Conservation (phyloP, 2,113 vertebrate genomes). For the Chauna torquata region DNA sequence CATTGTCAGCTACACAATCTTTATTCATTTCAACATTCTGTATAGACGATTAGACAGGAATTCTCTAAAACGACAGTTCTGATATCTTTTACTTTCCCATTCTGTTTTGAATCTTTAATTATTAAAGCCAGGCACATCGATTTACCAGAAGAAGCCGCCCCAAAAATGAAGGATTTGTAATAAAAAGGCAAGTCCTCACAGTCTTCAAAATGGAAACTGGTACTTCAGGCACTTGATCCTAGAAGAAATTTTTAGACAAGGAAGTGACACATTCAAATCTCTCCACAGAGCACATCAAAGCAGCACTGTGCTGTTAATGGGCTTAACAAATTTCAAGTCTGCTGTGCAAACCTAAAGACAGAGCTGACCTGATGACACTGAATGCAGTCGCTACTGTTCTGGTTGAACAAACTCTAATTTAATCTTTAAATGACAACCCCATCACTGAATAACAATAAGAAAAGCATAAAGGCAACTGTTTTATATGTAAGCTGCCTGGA, state of each 20-base stretch:
- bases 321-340: background rate
- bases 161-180: background rate
- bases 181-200: background rate
- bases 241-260: background rate
- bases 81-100: background rate
- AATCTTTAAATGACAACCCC: background rate
- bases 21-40: background rate
- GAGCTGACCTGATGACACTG: background rate
- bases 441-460: background rate
- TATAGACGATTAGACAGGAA: background rate
- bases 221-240: background rate
- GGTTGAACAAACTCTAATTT: background rate
- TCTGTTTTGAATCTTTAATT: background rate
- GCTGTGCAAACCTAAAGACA: background rate
- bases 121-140: background rate
- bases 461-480: background rate
- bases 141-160: background rate
- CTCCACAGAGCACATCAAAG: background rate
- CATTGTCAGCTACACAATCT: background rate
- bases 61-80: background rate
- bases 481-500: background rate
- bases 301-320: background rate
- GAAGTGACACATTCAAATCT: background rate
- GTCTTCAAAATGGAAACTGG: background rate
- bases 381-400: background rate